Conservation (phyloP, 1,140 invertebrate species). For the Drosophila prosaltans region DNA sequence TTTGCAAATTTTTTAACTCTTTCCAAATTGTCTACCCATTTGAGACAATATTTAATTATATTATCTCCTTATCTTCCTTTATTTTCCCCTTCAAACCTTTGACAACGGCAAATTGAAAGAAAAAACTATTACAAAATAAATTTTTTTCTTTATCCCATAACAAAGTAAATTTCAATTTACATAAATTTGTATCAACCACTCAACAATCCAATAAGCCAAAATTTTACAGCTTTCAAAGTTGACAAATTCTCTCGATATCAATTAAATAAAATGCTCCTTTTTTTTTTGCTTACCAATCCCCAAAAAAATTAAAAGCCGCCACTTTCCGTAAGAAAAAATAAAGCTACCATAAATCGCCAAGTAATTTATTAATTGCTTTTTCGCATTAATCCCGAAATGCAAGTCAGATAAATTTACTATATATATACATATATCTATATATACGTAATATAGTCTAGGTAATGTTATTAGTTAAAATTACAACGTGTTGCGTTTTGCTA, state of each 20-base stretch:
- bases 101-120: background rate
- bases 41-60: no score
- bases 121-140: background rate
- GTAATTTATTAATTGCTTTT: conserved; percentile 71
- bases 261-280: conserved; percentile 21
- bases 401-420: conserved; percentile 24
- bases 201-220: background rate
- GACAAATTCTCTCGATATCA: conserved; percentile 8
- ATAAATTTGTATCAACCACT: conserved; percentile 1
- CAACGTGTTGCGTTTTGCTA: conserved; percentile 40
- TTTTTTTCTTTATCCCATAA: background rate
- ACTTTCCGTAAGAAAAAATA: conserved; percentile 29
- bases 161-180: background rate
- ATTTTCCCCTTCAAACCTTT: background rate
- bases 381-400: conserved; percentile 53
- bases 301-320: conserved; percentile 32
- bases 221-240: conserved; percentile 1
- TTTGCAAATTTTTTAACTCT: no score
- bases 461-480: conserved; percentile 49
- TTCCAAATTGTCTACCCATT: no score
- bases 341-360: conserved; percentile 55
- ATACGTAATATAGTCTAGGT: background rate
- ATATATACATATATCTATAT: background rate
- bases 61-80: background rate
- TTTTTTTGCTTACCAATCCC: conserved; percentile 10